These are phyloP conservation scores for Pogonus chalceus DNA, from an alignment of 1,140 invertebrate species.

Conservation along the genomic window DNA sequence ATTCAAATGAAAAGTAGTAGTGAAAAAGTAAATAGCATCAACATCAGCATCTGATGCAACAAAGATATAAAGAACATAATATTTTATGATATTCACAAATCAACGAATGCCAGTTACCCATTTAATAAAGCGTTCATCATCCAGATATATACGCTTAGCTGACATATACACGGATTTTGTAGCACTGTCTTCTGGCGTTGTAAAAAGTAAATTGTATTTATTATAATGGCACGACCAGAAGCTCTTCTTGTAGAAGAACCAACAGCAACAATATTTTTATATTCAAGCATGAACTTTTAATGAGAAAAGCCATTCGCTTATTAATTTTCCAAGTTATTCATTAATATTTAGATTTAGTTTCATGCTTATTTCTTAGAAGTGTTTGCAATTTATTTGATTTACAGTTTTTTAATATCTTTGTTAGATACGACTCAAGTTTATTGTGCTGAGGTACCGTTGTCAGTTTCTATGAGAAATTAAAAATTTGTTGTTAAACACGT, in stretches of 20 bases:
- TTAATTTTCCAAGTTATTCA: background rate
- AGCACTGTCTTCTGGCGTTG: background rate
- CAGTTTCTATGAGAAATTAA: background rate
- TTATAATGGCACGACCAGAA: background rate
- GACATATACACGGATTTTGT: constrained; percentile 1
- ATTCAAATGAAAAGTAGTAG: too few species aligned
- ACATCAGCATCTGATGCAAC: too few species aligned
- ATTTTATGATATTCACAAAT: constrained; percentile 7
- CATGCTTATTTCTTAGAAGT: background rate
- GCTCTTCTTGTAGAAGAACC: too few species aligned
- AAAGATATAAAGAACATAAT: too few species aligned
- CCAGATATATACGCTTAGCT: background rate
- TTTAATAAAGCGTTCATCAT: background rate
- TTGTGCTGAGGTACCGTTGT: too few species aligned
- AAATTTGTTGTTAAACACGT: background rate
- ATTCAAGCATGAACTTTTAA: constrained; percentile 1
- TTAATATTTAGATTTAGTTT: background rate
- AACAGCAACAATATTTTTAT: too few species aligned
- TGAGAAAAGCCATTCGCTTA: background rate
- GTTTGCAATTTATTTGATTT: background rate
- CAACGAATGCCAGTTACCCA: background rate
- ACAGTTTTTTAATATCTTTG: background rate
- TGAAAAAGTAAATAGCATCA: too few species aligned
- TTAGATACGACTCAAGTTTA: too few species aligned
- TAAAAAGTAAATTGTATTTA: constrained; percentile 7